Percentiles rank a stretch among this genome's conserved stretches.
Conservation (phyloP, 2,888 invertebrate species). For the Listrodromus nycthemerus region DNA sequence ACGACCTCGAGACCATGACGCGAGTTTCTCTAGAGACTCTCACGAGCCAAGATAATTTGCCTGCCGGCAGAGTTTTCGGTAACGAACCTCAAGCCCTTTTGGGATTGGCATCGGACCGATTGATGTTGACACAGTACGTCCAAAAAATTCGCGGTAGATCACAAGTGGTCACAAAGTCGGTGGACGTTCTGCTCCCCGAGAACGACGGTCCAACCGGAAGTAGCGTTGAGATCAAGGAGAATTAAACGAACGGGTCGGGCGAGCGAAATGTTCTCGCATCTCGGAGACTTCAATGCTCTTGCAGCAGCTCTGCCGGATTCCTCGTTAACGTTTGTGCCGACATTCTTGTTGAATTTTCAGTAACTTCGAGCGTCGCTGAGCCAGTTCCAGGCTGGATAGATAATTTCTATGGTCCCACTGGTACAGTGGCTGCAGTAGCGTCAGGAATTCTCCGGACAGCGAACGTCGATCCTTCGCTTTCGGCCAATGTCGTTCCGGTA, state of each 20-base stretch:
- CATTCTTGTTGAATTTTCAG: constrained; percentile 79
- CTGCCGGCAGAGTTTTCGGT: not conserved
- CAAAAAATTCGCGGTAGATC: constrained; percentile 34
- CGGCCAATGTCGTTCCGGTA: constrained; percentile 91
- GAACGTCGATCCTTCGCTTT: constrained; percentile 86
- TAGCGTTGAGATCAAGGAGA: not conserved
- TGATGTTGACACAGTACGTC: constrained; percentile 15
- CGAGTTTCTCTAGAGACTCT: constrained; percentile 74
- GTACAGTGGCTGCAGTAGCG: constrained; percentile 86
- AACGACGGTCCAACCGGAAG: not conserved
- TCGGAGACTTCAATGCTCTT: constrained; percentile 51
- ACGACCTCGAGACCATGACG: constrained; percentile 73
- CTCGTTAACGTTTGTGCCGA: not conserved
- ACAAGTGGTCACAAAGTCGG: constrained; percentile 49
- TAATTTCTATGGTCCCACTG: constrained; percentile 92
- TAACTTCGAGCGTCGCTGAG: constrained; percentile 87
- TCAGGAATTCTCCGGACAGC: constrained; percentile 90
- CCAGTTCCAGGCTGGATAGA: constrained; percentile 91
- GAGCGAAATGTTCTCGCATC: not conserved
- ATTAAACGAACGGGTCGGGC: not conserved
- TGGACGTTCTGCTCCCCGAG: constrained; percentile 64
- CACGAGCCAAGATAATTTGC: constrained; percentile 55
- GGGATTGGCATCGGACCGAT: constrained; percentile 33
- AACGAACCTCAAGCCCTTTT: not conserved
- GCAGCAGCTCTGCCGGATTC: not conserved